phyloP scores from a whole-genome alignment of 92 coral and sea anemone genomes.

The Phenganax marumi region DNA sequence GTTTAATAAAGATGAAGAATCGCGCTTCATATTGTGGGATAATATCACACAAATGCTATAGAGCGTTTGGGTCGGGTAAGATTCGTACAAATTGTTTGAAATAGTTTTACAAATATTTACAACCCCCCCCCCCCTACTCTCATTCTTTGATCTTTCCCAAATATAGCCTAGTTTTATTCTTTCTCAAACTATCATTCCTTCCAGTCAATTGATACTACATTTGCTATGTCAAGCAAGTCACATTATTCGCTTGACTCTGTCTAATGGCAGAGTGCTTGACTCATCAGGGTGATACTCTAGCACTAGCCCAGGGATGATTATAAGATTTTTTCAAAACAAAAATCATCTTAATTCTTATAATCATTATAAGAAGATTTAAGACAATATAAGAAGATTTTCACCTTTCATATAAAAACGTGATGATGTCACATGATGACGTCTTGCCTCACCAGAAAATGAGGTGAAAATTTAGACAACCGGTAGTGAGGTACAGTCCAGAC shows the following conservation, averaged over 20 bases:
- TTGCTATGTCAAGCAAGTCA: no score
- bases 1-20: not conserved
- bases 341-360: no score
- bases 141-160: not conserved
- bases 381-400: no score
- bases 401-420: no score
- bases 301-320: no score
- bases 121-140: not conserved
- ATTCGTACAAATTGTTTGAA: not conserved
- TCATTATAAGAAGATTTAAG: no score
- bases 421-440: not conserved
- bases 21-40: not conserved
- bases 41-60: not conserved
- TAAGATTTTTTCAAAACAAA: no score
- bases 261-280: not conserved
- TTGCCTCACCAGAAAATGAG: no score
- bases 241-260: not conserved
- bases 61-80: not conserved
- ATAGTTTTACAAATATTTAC: not conserved
- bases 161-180: not conserved
- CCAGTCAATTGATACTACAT: not conserved
- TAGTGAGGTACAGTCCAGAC: no score
- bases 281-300: not conserved
- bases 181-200: not conserved
- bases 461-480: no score